A percentile compares a stretch with the other conserved stretches of the same genome.
phyloP scores from a whole-genome alignment of 1,140 invertebrate genomes.

The Drosophila repletoides region DNA sequence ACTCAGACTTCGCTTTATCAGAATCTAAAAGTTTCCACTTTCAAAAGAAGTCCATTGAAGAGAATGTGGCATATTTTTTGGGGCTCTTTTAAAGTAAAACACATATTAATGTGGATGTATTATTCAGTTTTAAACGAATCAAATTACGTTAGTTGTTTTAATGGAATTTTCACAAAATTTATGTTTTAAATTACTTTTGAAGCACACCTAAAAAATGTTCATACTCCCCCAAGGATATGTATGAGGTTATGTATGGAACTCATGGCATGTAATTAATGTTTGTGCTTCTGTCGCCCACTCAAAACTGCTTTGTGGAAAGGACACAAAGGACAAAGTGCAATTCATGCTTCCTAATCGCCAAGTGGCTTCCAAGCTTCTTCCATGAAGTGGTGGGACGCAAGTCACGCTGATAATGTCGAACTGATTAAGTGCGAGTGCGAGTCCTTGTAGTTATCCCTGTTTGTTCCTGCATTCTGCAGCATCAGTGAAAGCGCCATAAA shows the following conservation, averaged over 20 bases:
- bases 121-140: no score
- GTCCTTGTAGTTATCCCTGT: no score
- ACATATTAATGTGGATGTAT: no score
- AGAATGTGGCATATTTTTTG: no score
- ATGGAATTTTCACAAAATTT: no score
- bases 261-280: constrained; percentile 47
- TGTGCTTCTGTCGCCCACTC: constrained; percentile 10
- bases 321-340: constrained; percentile 11
- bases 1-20: no score
- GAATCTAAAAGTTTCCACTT: constrained; percentile 7
- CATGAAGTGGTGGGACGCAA: constrained; percentile 39
- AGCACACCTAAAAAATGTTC: no score
- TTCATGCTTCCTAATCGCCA: constrained; percentile 42
- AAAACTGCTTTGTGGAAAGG: background rate
- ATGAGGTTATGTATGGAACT: background rate
- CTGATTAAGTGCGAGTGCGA: constrained; percentile 61
- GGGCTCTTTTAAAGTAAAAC: no score
- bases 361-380: constrained; percentile 43
- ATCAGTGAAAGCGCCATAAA: constrained; percentile 14
- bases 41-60: constrained; percentile 12
- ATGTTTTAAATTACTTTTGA: no score
- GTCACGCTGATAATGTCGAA: constrained; percentile 53
- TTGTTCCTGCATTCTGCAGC: constrained; percentile 1
- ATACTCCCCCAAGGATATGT: no score
- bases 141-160: no score